Evolutionary conservation across 2,888 invertebrate species (phyloP).

Genomic region (Glyphotaelius pellucidus): DNA sequence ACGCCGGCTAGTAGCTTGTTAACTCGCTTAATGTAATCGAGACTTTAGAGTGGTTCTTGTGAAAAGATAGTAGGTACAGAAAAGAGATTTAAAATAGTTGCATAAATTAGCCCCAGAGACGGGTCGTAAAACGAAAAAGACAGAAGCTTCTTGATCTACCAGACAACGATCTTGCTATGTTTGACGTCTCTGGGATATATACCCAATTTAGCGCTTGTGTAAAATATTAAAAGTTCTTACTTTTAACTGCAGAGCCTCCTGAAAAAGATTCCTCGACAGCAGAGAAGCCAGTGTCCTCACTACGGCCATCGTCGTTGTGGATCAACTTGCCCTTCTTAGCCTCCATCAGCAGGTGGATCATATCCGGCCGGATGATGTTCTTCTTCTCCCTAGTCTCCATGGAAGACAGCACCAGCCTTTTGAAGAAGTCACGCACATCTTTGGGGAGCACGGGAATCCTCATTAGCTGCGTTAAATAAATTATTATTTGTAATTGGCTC

Average conservation of each 20-base stretch:
- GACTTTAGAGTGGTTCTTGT: too few species aligned
- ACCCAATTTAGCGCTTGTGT: too few species aligned
- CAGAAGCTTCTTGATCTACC: too few species aligned
- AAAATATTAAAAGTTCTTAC: not conserved
- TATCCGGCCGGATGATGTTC: slow-evolving; percentile 75
- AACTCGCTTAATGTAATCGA: too few species aligned
- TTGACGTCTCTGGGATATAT: not conserved
- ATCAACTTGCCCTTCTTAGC: slow-evolving; percentile 70
- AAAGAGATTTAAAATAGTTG: too few species aligned
- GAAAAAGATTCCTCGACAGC: slow-evolving; percentile 72
- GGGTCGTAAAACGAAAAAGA: too few species aligned
- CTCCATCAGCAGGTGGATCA: slow-evolving; percentile 78
- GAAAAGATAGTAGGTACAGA: too few species aligned
- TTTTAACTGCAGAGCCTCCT: slow-evolving; percentile 67
- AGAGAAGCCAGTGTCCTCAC: slow-evolving; percentile 71
- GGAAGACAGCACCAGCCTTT: slow-evolving; percentile 68
- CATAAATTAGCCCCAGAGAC: too few species aligned
- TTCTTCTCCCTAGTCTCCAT: slow-evolving; percentile 73
- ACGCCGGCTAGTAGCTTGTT: too few species aligned
- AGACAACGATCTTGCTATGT: too few species aligned
- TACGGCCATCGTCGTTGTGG: slow-evolving; percentile 72
- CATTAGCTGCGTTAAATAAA: not conserved
- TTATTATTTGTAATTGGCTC: too few species aligned
- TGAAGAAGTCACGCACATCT: slow-evolving; percentile 71
- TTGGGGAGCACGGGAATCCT: slow-evolving; percentile 76